These are phyloP conservation scores for Leucoptera coffeella DNA, from an alignment of 2,888 invertebrate genomes.

Conservation along the genomic window DNA sequence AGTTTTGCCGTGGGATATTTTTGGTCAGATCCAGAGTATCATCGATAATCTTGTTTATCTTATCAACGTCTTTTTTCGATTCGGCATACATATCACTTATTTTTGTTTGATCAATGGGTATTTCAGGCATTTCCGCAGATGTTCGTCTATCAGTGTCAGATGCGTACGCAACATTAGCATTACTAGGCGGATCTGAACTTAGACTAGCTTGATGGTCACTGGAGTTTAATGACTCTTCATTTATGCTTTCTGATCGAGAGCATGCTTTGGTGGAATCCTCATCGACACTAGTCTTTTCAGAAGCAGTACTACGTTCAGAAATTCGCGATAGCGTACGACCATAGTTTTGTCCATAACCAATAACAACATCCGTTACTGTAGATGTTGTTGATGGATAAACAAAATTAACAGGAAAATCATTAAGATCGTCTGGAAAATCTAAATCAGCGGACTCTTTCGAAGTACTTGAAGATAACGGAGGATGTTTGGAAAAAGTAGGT, in stretches of 20 bases:
- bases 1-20: slow-evolving; percentile 10
- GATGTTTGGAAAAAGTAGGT: slow-evolving; percentile 44
- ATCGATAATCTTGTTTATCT: slow-evolving; percentile 16
- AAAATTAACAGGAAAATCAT: slow-evolving; percentile 69
- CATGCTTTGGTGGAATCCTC: slow-evolving; percentile 84
- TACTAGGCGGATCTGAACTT: slow-evolving; percentile 77
- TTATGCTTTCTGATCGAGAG: slow-evolving; percentile 76
- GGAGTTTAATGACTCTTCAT: slow-evolving; percentile 76
- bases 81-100: slow-evolving; percentile 52
- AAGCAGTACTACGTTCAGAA: slow-evolving; percentile 83
- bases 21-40: slow-evolving; percentile 11
- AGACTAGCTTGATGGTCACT: slow-evolving; percentile 82
- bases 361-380: slow-evolving; percentile 55
- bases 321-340: slow-evolving; percentile 78
- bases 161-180: slow-evolving; percentile 66
- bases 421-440: slow-evolving; percentile 69
- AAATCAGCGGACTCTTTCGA: slow-evolving; percentile 55
- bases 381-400: slow-evolving; percentile 64
- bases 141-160: slow-evolving; percentile 75
- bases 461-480: slow-evolving; percentile 34
- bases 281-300: slow-evolving; percentile 80
- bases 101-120: slow-evolving; percentile 68
- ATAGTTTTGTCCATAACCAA: slow-evolving; percentile 68
- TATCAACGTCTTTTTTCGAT: slow-evolving; percentile 42
- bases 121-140: slow-evolving; percentile 79